phyloP scores from a whole-genome alignment of 1,140 invertebrate species.

The Drosophila parvula region DNA sequence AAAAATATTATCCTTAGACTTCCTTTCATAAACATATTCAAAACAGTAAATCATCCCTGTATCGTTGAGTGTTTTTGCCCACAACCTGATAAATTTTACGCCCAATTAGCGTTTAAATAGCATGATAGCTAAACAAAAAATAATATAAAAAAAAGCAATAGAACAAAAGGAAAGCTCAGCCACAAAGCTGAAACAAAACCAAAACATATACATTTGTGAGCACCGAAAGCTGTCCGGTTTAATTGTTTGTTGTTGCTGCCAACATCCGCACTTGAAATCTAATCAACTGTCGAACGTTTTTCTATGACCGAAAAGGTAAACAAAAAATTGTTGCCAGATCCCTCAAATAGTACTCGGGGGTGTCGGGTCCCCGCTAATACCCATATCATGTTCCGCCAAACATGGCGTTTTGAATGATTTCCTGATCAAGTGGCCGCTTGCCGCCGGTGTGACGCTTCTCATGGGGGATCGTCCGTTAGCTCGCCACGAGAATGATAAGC shows the following conservation, averaged over 20 bases:
- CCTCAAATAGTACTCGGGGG: background rate
- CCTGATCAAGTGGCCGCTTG: background rate
- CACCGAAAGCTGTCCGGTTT: constrained; percentile 35
- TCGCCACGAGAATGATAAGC: background rate
- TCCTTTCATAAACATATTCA: background rate
- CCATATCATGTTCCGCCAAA: constrained; percentile 5
- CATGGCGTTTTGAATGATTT: background rate
- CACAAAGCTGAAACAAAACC: constrained; percentile 22
- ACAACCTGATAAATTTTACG: constrained; percentile 46
- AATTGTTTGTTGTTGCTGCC: constrained; percentile 40
- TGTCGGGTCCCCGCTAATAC: background rate
- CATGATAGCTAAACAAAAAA: constrained; percentile 18
- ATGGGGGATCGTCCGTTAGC: background rate
- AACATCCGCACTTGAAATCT: constrained; percentile 61
- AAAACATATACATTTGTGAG: constrained; percentile 32
- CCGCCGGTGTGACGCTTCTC: constrained; percentile 1
- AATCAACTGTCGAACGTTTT: constrained; percentile 50
- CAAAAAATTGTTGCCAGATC: constrained; percentile 32
- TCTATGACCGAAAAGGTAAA: constrained; percentile 27
- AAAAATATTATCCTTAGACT: too few relatives aligned
- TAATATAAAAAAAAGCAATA: constrained; percentile 13
- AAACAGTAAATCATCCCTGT: background rate
- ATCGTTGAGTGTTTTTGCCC: constrained; percentile 26
- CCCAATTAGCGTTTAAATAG: constrained; percentile 63
- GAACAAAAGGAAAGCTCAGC: constrained; percentile 41